Percentiles rank a stretch among this genome's conserved stretches.
Conservation (phyloP, 2,797 vertebrate genomes). For the Orientallactaga sibirica region DNA sequence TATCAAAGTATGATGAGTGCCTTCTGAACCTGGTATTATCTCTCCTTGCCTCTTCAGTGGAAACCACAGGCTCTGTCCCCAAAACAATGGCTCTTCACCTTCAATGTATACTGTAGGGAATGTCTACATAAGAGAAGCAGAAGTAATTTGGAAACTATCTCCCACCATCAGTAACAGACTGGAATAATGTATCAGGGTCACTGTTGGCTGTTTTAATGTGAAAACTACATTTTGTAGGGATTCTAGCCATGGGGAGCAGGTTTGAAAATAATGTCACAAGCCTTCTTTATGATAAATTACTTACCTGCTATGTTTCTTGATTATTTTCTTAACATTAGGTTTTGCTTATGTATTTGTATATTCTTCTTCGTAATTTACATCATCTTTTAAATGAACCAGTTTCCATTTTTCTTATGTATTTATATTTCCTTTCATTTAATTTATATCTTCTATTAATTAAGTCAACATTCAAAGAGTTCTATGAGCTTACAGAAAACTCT, state of each 20-base stretch:
- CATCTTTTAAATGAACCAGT: not conserved
- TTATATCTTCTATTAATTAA: not conserved
- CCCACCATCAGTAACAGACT: not conserved
- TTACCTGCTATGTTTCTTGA: not conserved
- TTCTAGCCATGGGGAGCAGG: not conserved
- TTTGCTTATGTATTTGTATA: slow-evolving; percentile 17
- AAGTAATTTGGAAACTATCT: slow-evolving; percentile 28
- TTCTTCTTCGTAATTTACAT: not conserved
- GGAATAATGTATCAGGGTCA: not conserved
- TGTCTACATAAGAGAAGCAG: not conserved
- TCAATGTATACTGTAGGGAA: not conserved
- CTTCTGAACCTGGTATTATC: not conserved
- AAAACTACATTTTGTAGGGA: not conserved
- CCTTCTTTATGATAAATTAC: not conserved
- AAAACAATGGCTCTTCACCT: not conserved
- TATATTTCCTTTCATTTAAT: not conserved
- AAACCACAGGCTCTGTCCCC: not conserved
- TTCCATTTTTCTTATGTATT: slow-evolving; percentile 14
- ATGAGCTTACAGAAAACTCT: slow-evolving; percentile 3
- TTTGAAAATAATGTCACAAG: slow-evolving; percentile 3
- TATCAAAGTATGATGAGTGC: too few relatives aligned
- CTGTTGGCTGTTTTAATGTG: not conserved
- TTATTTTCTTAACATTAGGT: slow-evolving; percentile 9
- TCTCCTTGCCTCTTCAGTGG: not conserved
- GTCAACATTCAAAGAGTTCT: not conserved